Base-by-base conservation (phyloP, 2,113 vertebrate species). In the Tyrannus savana region DNA sequence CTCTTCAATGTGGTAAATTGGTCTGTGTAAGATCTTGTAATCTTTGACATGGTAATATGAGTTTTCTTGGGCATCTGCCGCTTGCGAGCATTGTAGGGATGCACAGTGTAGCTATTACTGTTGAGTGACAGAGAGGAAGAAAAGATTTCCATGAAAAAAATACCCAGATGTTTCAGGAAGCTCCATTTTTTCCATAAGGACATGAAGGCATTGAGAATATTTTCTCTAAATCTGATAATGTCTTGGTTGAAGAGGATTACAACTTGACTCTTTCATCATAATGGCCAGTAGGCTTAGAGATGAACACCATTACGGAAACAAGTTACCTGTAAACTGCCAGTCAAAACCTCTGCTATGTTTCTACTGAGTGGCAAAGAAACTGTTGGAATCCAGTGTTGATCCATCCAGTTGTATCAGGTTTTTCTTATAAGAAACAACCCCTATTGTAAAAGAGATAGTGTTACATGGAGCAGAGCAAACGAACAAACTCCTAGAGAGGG, bases 251-350 rank as follows among this genome's bases (percentile, higher is more conserved):
- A 76, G 62, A 46, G 24, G 39, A 9, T 71, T 56, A 21, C 6
- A 67, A 0, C 30, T 56, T 39, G 59, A 47, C 58, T 73, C 23
- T 83, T 85, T 31, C 16, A 11, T 71, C 59, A 8, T 59, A n/a
- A n/a, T n/a, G n/a, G n/a, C n/a, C n/a, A n/a, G n/a, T 66, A 73
- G 50, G 27, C 17, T 83, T 74, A 44, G 64, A 50, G 44, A 35
- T 1, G 0, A 63, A 14, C 31, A 25, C 30, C 1, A 0, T 37
- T 87, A 37, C 1, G 23, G 23, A 49, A 3, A 76, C 0, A 0
- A 39, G 27, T 7, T 0, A 0, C 39, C 46, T 55, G 8, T 91
- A 35, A 68, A 41, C 33, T 76, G 46, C 50, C 35, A 33, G n/a
- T 62, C n/a, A 31, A 58, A 73, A 30, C 30, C 35, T 53, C 72